Base-by-base conservation (phyloP, 2,888 invertebrate genomes). In the Cephus runcator region DNA sequence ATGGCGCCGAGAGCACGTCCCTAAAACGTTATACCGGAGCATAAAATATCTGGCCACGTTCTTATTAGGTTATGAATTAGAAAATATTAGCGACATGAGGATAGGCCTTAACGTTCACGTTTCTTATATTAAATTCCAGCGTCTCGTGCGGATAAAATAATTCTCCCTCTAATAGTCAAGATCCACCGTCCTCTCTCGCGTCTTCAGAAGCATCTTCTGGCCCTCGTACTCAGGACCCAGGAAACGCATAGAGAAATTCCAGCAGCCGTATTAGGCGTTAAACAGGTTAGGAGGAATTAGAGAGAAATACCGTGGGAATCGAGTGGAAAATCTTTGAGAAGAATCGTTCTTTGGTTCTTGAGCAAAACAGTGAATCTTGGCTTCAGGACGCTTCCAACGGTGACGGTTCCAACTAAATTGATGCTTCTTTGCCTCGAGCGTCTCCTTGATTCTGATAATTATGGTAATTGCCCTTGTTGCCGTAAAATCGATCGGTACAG, bases 401-500 rank as follows among this genome's bases (percentile, higher is more conserved):
- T 4, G 4, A 15, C 40, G 40, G 15, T 12, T 40, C 15, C 0
- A 15, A 15, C 40, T 15, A 15, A 79, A 81, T 81, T 81, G 80
- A 81, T 76, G 77, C 69, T 79, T 81, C 79, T 81, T 73, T 79
- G 78, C 77, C 77, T 79, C 73, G 77, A 77, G 76, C 78, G 73
- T 35, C 76, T 73, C 12, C 36, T 56, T 69, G 75, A 34, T 69
- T 79, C 69, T 33, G 68, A 12, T 76, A 76, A 81, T 81, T 79
- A 81, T 79, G 82, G 76, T 81, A 81, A 82, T 82, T 81, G 79
- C 78, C 74, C 75, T 81, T 76, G 76, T 81, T 81, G 79, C 75
- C 69, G 73, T 80, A 73, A 78, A 79, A 81, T 81, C 81, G 40
- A 56, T 56, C 40, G 40, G 9, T 56, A 56, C 40, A 23, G 23